Base-by-base conservation (phyloP, 2,888 invertebrate species). In the Aphodius sticticus region DNA sequence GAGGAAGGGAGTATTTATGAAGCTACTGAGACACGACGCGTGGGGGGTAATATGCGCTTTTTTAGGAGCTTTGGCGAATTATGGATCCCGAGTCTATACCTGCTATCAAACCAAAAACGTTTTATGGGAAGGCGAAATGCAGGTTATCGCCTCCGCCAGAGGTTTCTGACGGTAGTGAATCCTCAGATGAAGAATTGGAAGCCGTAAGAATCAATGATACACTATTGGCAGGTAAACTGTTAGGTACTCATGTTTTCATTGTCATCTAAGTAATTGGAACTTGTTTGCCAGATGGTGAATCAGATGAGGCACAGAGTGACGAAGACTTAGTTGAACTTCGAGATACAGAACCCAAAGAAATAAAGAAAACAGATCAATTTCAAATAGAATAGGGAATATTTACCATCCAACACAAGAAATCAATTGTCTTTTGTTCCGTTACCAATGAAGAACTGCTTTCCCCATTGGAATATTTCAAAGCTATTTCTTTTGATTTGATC, bases 381-480 rank as follows among this genome's bases (percentile, higher is more conserved):
- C 4, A 53, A 53, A 53, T 53, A 12, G 6, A 53, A 53, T 53
- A 53, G 4, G 53, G 53, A 53, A 53, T 1, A 53, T 53, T 5
- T 53, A 53, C 53, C 53, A 53, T 53, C 53, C 53, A 53, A 53
- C 53, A 53, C 53, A 53, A 53, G 53, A 53, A 53, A 53, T 53
- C 9, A 1, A 53, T 53, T 53, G 7, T 53, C 53, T 53, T 53
- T 53, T 53, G 12, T 53, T 53, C 53, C 53, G 53, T 1, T 5
- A 53, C 53, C 38, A 38, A 38, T 38, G 38, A 38, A 38, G 38
- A 38, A 38, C 38, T 70, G n/a, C 70, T 70, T 70, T 70, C 70
- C 70, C 76, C 78, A 35, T 78, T 76, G 16, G 78, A 80, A 77
- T 81, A 81, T 69, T 81, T 81, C 77, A 72, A 35, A 76, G 79